Evolutionary conservation across 2,888 invertebrate genomes (phyloP).

Genomic region (Diplazon laetatorius): DNA sequence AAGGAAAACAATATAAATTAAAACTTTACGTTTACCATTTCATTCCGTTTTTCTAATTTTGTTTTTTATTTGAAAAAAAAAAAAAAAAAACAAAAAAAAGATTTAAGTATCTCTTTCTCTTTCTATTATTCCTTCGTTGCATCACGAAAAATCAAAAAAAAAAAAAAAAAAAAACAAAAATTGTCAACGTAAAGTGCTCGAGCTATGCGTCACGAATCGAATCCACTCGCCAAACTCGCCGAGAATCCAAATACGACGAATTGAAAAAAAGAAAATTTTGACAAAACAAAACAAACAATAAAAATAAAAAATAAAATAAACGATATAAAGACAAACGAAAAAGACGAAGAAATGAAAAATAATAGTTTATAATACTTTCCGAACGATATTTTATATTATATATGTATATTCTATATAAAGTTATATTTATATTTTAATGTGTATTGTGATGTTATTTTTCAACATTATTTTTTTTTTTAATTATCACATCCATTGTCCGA

Average conservation of each 20-base stretch:
- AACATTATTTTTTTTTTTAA: background rate
- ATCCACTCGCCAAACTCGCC: conserved; percentile 3
- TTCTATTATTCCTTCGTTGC: background rate
- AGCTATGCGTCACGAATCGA: background rate
- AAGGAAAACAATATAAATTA: conserved; percentile 30
- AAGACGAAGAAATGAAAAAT: conserved; percentile 37
- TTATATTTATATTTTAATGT: conserved; percentile 78
- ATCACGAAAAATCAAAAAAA: background rate
- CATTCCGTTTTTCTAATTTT: background rate
- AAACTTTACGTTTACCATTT: conserved; percentile 1
- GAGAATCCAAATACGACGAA: conserved; percentile 9
- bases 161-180: background rate
- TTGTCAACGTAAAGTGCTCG: no score
- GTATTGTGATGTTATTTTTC: conserved; percentile 2
- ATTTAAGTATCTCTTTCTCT: no score
- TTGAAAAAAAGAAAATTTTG: background rate
- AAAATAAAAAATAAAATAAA: background rate
- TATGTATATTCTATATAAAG: conserved; percentile 70
- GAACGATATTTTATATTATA: conserved; percentile 68
- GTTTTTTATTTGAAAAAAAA: no score
- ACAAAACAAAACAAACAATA: no score
- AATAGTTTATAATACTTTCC: conserved; percentile 77
- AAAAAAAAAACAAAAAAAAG: no score
- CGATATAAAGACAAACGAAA: background rate
- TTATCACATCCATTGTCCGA: background rate